Base-by-base conservation (phyloP, 2,113 vertebrate genomes). In the Phyllostomus discolor region DNA sequence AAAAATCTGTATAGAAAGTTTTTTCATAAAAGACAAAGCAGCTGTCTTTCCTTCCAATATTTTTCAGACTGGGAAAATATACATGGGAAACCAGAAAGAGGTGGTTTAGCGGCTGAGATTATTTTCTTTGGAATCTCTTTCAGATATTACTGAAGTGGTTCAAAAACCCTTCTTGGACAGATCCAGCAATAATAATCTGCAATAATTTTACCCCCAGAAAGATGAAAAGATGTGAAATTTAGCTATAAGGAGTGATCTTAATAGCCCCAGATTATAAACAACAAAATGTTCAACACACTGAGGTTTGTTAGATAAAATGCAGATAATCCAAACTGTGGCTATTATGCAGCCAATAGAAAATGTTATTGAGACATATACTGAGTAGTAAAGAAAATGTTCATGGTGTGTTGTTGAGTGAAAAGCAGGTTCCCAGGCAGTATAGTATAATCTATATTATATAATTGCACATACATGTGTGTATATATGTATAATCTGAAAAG, bases 121-220 rank as follows among this genome's bases (percentile, higher is more conserved):
- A 66, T 95, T 96, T 97, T 91, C 79, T 95, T 95, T 97, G 57
- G 80, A 83, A 92, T 86, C 38, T 80, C 24, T 54, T 73, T 93
- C 75, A 82, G 48, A 67, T 80, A 88, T 96, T 80, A 87, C 85
- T 84, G 24, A 90, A 83, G 26, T 59, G 26, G 43, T 89, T 92
- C 75, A 66, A 94, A 96, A 75, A 66, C 59, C 17, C 54, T 79
- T 89, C 62, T 59, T 82, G 52, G 87, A 48, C 11, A 83, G 43
- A 93, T 79, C 79, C 78, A 93, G 66, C 46, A 92, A 38, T 33
- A 91, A 89, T 59, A 91, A 87, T 26, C 4, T 88, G 12, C 64
- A 69, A 95, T 94, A 57, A 91, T 80, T 86, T 95, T 52, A 91
- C 54, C 86, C 19, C 35, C 54, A 67, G n/a, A 86, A 89, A 94